Percentiles rank a stretch among this genome's conserved stretches.
Evolutionary conservation across 2,113 vertebrate genomes (phyloP).

Genomic region (Malurus elegans): DNA sequence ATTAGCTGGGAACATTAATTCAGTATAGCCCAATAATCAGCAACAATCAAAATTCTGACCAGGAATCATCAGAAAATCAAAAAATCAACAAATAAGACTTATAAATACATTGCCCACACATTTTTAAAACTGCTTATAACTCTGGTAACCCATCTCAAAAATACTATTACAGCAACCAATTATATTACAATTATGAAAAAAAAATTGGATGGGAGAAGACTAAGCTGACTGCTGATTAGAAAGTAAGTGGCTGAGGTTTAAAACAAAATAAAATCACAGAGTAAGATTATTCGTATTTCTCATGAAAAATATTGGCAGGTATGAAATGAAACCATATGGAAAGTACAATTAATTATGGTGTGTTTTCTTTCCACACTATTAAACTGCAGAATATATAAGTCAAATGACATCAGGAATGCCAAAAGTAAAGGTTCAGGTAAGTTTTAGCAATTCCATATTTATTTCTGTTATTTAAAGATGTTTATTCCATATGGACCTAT

Average conservation of each 20-base stretch:
- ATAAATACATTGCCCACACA: background rate
- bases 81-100: background rate
- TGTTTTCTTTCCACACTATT: background rate
- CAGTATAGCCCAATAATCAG: background rate
- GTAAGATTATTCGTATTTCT: background rate
- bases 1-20: background rate
- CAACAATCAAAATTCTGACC: background rate
- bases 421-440: background rate
- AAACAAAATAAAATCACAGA: background rate
- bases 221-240: background rate
- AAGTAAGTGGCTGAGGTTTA: background rate
- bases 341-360: background rate
- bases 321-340: background rate
- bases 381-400: background rate
- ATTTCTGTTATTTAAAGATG: background rate
- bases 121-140: background rate
- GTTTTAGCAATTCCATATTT: background rate
- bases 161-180: background rate
- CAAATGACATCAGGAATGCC: background rate
- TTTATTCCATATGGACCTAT: background rate
- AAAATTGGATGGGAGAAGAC: background rate
- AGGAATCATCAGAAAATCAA: background rate
- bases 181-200: background rate
- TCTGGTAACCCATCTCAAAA: background rate
- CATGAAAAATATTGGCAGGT: background rate